Conservation (phyloP, 2,888 invertebrate genomes). For the Caenorhabditis panamensis region DNA sequence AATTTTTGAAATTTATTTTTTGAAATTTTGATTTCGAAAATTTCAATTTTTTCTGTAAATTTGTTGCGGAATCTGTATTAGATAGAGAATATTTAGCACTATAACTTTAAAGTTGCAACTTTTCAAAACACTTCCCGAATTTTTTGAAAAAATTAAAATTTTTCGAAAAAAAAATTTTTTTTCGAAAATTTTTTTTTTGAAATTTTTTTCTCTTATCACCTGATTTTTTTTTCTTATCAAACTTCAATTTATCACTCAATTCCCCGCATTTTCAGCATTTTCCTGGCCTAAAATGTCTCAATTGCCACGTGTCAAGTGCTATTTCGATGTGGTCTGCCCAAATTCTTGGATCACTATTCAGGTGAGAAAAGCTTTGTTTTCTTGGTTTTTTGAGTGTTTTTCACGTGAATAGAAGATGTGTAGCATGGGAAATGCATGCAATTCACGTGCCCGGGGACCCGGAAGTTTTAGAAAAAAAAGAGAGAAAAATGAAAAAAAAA, state of each 20-base stretch:
- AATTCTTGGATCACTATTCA: slow-evolving; percentile 62
- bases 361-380: slow-evolving; percentile 12
- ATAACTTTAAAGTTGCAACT: too few species aligned
- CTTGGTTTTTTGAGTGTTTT: slow-evolving; percentile 2
- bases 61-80: too few species aligned
- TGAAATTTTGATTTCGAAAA: too few species aligned
- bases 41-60: too few species aligned
- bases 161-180: neutral
- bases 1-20: neutral
- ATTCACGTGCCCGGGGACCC: neutral
- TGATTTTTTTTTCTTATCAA: neutral
- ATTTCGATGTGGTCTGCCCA: slow-evolving; percentile 58
- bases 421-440: neutral
- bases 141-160: neutral
- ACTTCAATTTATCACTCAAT: neutral
- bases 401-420: slow-evolving; percentile 1
- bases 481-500: neutral
- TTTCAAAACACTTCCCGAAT: too few species aligned
- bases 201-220: too few species aligned
- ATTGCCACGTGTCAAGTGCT: slow-evolving; percentile 54
- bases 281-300: slow-evolving; percentile 44
- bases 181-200: neutral
- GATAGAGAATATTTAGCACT: too few species aligned
- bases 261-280: slow-evolving; percentile 6
- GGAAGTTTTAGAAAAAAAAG: neutral